Base-by-base conservation (phyloP, 35 echinoderm and acorn worm species). In the Apostichopus parvimensis region DNA sequence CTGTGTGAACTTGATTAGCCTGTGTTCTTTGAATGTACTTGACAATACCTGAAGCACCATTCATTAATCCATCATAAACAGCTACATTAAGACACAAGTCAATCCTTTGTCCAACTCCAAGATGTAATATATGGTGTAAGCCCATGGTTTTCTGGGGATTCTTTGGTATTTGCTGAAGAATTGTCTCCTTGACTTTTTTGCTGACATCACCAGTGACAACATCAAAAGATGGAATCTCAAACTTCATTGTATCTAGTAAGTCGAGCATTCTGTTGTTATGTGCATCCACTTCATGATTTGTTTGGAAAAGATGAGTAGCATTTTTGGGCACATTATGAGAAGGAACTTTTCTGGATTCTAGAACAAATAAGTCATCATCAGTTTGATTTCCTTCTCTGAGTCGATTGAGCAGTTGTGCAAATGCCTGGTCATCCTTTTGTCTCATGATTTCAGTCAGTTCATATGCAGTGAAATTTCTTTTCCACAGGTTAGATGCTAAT, bases 401-500 rank as follows among this genome's bases (percentile, higher is more conserved):
- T 61, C 92, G 77, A 65, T 90, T 88, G 9, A 93, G 57, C 17
- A 93, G 18, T 8, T 89, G 2, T 25, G 92, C 92, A 90, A 89
- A 93, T 13, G 22, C 73, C 79, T 90, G 73, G n/a, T 93, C 92
- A 80, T 90, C 92, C 79, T 90, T 93, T 82, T 93, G 92, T 15
- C 92, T 80, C 87, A 93, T 93, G 23, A 89, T 93, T 90, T 93
- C 85, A 62, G 92, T 93, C 17, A 93, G 86, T 76, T 93, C 87
- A 79, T 80, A 90, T 78, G 75, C 58, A 13, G 24, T 58, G 86
- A 88, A 93, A 77, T 93, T 15, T 21, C 45, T 84, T 82, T 93
- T 93, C 92, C 92, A 93, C 62, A 93, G 59, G 14, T 89, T 79
- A 45, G 75, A 80, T 60, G 73, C 86, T 18, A 93, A 56, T 53